phyloP scores from a whole-genome alignment of 2,113 vertebrate species.

The Cricetomys ansorgei region DNA sequence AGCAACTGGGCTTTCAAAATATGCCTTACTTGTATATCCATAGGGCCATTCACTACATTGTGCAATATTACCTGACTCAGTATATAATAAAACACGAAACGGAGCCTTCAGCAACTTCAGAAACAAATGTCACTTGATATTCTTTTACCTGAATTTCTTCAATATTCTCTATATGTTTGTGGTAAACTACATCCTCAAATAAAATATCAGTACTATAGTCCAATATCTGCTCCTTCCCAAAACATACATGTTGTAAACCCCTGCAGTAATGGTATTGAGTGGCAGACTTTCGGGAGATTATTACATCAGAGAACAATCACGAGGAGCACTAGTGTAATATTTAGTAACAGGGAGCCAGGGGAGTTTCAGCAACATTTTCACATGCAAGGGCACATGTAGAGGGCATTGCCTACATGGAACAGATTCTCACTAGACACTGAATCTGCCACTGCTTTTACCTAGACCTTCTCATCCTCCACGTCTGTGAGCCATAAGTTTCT shows the following conservation, averaged over 20 bases:
- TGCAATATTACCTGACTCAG: not conserved
- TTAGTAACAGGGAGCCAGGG: not conserved
- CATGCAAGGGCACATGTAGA: not conserved
- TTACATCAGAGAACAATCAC: not conserved
- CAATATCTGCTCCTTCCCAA: not conserved
- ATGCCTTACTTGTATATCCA: not conserved
- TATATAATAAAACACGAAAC: not conserved
- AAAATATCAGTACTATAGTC: not conserved
- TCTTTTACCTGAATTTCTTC: conserved; percentile 25
- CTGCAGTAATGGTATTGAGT: not conserved
- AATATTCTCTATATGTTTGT: not conserved
- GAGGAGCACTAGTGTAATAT: not conserved
- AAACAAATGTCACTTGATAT: not conserved
- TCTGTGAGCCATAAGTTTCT: not conserved
- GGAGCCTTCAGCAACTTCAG: not conserved
- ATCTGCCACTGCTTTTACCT: not conserved
- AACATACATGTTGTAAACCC: not conserved
- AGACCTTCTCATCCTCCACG: not conserved
- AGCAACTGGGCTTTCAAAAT: conserved; percentile 55
- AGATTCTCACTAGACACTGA: not conserved
- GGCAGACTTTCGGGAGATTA: not conserved
- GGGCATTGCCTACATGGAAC: not conserved
- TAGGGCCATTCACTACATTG: not conserved
- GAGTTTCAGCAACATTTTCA: not conserved
- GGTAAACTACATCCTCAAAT: not conserved